A percentile compares a stretch with the other conserved stretches of the same genome.
phyloP scores from a whole-genome alignment of 2,888 invertebrate species.

The Furcula furcula region DNA sequence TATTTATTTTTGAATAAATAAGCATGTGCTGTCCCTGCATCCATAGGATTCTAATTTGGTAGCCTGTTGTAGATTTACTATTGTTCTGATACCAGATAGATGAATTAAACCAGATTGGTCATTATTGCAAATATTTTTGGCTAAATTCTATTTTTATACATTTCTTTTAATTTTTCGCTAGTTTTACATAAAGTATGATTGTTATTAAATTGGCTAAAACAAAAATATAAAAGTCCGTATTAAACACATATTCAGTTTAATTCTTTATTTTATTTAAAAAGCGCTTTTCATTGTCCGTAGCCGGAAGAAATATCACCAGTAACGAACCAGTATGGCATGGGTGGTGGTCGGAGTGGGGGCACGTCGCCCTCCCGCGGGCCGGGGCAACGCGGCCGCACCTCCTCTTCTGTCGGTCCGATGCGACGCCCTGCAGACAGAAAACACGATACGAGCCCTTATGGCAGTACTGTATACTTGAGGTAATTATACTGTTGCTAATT shows the following conservation, averaged over 20 bases:
- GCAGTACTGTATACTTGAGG: constrained; percentile 85
- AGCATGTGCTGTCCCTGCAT: constrained; percentile 18
- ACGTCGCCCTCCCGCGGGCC: constrained; percentile 66
- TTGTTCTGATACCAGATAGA: too few species aligned
- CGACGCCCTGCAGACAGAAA: constrained; percentile 89
- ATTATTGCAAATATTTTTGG: background rate
- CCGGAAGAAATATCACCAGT: constrained; percentile 69
- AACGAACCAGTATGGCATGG: constrained; percentile 63
- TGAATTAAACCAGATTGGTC: too few species aligned
- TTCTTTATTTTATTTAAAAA: background rate
- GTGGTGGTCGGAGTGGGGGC: constrained; percentile 61
- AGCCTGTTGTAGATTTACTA: too few species aligned
- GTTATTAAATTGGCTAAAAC: too few species aligned
- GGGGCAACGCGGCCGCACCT: constrained; percentile 64
- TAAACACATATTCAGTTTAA: too few species aligned
- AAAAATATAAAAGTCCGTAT: too few species aligned
- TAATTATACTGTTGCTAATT: too few species aligned
- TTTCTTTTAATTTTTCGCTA: too few species aligned
- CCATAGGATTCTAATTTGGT: constrained; percentile 2
- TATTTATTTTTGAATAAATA: constrained; percentile 4
- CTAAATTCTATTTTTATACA: too few species aligned
- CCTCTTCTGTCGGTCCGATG: constrained; percentile 87
- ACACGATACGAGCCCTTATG: constrained; percentile 93
- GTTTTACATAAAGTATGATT: too few species aligned
- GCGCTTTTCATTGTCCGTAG: constrained; percentile 46